These are phyloP conservation scores for Philopotamus ludificatus DNA, from an alignment of 1,140 invertebrate species.

Conservation along the genomic window DNA sequence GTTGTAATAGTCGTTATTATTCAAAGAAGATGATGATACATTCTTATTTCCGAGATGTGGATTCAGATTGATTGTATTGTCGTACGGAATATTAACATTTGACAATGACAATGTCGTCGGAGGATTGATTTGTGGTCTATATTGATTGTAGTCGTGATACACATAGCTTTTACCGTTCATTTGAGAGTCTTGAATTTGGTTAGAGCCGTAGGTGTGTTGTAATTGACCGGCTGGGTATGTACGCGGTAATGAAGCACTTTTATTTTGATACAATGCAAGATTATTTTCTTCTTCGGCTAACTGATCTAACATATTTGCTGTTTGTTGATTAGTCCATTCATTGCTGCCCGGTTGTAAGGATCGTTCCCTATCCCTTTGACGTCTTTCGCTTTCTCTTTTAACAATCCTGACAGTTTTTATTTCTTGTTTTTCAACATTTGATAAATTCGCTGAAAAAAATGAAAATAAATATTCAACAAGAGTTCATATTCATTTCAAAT, in stretches of 20 bases:
- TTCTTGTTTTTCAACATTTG: conserved; percentile 80
- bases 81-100: conserved; percentile 40
- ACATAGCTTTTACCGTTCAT: conserved; percentile 24
- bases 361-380: conserved; percentile 71
- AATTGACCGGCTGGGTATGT: conserved; percentile 43
- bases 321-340: conserved; percentile 46
- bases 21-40: conserved; percentile 37
- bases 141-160: conserved; percentile 25
- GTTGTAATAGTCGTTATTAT: conserved; percentile 37
- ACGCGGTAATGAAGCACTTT: conserved; percentile 49
- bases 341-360: conserved; percentile 51
- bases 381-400: conserved; percentile 83
- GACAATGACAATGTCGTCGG: conserved; percentile 38
- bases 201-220: conserved; percentile 47
- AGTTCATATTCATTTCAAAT: background rate
- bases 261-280: conserved; percentile 47
- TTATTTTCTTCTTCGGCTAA: conserved; percentile 58
- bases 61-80: conserved; percentile 34
- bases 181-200: conserved; percentile 37
- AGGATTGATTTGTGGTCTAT: conserved; percentile 31
- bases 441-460: conserved; percentile 63
- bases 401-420: conserved; percentile 92
- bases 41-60: conserved; percentile 33
- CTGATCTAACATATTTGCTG: conserved; percentile 54
- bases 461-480: background rate